Percentiles rank a stretch among this genome's conserved stretches.
phyloP scores from a whole-genome alignment of 1,140 invertebrate genomes.

The Drosophila bocqueti region DNA sequence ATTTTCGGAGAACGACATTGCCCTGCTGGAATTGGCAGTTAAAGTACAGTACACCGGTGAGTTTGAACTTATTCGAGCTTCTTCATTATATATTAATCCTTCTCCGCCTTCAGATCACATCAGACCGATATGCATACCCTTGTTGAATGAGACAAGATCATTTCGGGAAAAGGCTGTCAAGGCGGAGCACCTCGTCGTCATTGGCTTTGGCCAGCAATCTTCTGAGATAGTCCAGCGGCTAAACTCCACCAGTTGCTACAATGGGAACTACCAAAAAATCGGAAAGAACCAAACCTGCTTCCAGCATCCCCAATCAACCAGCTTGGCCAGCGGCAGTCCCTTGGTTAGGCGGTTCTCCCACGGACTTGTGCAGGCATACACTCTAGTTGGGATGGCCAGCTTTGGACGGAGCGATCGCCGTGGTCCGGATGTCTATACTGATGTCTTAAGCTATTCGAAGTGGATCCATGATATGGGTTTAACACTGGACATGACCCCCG shows the following conservation, averaged over 20 bases:
- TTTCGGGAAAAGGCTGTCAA: not conserved
- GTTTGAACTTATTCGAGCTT: not conserved
- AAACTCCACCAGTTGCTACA: not conserved
- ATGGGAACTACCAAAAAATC: not conserved
- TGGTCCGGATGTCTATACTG: constrained; percentile 4
- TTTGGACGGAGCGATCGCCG: not conserved
- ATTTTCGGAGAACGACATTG: not conserved
- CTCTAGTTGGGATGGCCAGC: constrained; percentile 6
- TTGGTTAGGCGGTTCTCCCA: not conserved
- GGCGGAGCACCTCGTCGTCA: not conserved
- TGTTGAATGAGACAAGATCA: too few species aligned
- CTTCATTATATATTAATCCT: too few species aligned
- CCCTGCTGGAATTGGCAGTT: not conserved
- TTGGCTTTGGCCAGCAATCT: not conserved
- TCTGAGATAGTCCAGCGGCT: not conserved
- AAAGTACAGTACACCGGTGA: not conserved
- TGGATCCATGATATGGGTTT: too few species aligned
- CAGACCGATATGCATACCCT: not conserved
- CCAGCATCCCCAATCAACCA: not conserved
- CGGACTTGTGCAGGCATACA: not conserved
- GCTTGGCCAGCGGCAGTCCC: constrained; percentile 5
- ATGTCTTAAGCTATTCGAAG: not conserved
- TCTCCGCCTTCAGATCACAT: not conserved
- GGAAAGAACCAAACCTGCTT: not conserved
- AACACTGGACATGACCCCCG: too few species aligned